Conservation (phyloP, 1,140 invertebrate genomes). For the Drosophila elegans region DNA sequence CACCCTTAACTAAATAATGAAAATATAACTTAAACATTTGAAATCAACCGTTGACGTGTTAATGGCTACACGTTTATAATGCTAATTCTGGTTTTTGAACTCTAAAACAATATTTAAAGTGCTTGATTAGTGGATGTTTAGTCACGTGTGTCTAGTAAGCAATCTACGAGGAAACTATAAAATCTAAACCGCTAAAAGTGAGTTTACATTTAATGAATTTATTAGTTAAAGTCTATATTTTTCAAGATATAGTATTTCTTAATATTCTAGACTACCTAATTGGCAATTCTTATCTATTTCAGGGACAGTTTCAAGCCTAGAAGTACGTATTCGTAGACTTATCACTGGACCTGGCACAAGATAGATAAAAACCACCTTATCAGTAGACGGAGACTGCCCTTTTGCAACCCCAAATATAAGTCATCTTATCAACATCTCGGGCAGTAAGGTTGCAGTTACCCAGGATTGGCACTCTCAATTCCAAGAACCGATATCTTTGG, state of each 20-base stretch:
- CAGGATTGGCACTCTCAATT: conserved; percentile 21
- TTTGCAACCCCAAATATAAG: conserved; percentile 48
- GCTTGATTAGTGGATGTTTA: not conserved
- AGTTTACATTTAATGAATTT: not conserved
- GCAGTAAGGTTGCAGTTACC: conserved; percentile 15
- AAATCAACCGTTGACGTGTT: not conserved
- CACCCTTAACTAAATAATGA: not conserved
- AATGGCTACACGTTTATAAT: not conserved
- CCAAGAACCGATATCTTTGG: conserved; percentile 27
- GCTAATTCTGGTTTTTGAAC: conserved; percentile 1
- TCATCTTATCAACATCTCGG: conserved; percentile 49
- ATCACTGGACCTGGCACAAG: conserved; percentile 4
- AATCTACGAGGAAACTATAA: no score
- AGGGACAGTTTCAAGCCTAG: no score
- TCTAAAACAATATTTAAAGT: not conserved
- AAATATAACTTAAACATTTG: conserved; percentile 1
- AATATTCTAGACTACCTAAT: not conserved
- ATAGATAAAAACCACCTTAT: conserved; percentile 26
- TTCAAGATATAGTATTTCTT: no score
- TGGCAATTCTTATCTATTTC: not conserved
- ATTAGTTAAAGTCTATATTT: no score
- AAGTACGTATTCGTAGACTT: not conserved
- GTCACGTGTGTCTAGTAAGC: conserved; percentile 1
- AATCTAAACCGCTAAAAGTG: not conserved
- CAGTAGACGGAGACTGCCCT: conserved; percentile 25